A percentile compares a stretch with the other conserved stretches of the same genome.
Conservation (phyloP, 2,797 vertebrate species). For the Phoxinus dragarum region DNA sequence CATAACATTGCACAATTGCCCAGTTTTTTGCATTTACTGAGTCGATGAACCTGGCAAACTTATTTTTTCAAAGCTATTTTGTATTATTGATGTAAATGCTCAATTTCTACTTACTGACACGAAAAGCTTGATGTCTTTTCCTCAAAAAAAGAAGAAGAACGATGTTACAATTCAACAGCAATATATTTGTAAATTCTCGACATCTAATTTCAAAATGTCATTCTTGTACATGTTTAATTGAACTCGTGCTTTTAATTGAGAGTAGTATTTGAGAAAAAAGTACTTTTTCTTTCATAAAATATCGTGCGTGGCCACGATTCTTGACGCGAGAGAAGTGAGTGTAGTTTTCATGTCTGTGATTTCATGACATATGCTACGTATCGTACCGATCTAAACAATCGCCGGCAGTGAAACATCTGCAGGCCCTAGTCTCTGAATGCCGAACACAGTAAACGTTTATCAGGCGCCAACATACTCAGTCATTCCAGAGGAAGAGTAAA, state of each 20-base stretch:
- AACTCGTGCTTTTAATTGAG: constrained; percentile 77
- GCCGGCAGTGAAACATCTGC: constrained; percentile 3
- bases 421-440: constrained; percentile 81
- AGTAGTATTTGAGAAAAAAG: constrained; percentile 68
- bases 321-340: constrained; percentile 78
- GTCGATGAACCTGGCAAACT: constrained; percentile 68
- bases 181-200: constrained; percentile 86
- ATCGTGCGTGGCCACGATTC: constrained; percentile 71
- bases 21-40: constrained; percentile 68
- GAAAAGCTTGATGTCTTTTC: constrained; percentile 75
- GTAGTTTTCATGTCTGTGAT: constrained; percentile 94
- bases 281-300: constrained; percentile 9
- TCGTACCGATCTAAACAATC: constrained; percentile 78
- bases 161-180: constrained; percentile 83
- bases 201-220: constrained; percentile 82
- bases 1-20: constrained; percentile 68
- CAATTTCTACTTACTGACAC: constrained; percentile 78
- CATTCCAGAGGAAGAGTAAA: constrained; percentile 62
- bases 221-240: constrained; percentile 80
- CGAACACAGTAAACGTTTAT: constrained; percentile 87
- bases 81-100: constrained; percentile 82
- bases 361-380: constrained; percentile 89
- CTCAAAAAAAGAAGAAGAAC: constrained; percentile 64
- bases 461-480: constrained; percentile 80
- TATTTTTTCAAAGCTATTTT: constrained; percentile 75